Evolutionary conservation across 2,113 vertebrate genomes (phyloP).

Genomic region (Probosciger aterrimus): DNA sequence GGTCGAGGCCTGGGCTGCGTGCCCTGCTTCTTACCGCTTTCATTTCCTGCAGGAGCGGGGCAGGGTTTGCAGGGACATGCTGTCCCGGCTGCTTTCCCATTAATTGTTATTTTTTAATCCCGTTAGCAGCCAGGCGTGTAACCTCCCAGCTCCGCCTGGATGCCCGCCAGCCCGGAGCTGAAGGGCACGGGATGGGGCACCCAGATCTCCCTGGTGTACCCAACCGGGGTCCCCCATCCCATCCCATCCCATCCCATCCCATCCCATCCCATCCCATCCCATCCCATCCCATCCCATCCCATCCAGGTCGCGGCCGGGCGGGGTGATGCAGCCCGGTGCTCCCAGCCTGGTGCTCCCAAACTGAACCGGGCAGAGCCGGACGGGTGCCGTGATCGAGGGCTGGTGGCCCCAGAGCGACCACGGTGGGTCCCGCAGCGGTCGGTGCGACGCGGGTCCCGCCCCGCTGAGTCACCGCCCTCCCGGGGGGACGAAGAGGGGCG

Average conservation of each 20-base stretch:
- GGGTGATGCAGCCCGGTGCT: not conserved
- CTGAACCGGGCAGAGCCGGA: not conserved
- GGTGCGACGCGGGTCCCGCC: not conserved
- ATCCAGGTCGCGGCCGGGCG: not conserved
- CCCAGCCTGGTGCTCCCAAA: too few relatives aligned
- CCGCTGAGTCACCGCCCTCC: slow-evolving; percentile 22
- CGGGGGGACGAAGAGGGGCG: not conserved
- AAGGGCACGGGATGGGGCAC: not conserved
- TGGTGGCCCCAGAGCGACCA: accelerated
- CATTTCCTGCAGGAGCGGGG: not conserved
- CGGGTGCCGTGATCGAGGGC: not conserved
- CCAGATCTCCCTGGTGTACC: not conserved
- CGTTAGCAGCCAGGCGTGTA: not conserved
- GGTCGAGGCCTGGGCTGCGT: not conserved
- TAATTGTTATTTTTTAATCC: slow-evolving; percentile 47
- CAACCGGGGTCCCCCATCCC: not conserved
- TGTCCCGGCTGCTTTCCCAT: not conserved
- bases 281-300: not conserved
- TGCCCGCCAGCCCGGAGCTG: not conserved
- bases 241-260: accelerated
- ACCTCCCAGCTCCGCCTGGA: not conserved
- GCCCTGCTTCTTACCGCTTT: not conserved
- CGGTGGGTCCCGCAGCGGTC: not conserved
- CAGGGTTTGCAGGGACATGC: not conserved
- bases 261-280: not conserved